A percentile compares a stretch with the other conserved stretches of the same genome.
These are phyloP conservation scores for Oscheius sp. DNA, from an alignment of 2,888 invertebrate genomes.

Conservation along the genomic window DNA sequence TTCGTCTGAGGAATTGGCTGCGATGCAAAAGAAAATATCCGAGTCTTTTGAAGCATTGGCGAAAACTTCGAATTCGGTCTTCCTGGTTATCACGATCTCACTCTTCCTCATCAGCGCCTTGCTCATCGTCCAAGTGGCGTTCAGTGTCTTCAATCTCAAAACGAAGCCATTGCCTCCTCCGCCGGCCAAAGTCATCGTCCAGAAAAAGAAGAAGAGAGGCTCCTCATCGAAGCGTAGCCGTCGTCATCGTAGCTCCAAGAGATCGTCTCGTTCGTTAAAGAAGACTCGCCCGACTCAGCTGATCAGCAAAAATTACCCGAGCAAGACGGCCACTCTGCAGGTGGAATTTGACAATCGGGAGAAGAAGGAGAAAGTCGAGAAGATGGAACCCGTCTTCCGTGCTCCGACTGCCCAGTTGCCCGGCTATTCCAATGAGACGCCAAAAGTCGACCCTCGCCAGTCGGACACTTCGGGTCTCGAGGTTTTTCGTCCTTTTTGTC, in stretches of 20 bases:
- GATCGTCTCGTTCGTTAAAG: neutral
- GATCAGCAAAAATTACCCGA: neutral
- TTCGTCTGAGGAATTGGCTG: too few species aligned
- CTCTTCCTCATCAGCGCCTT: neutral
- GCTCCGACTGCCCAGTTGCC: neutral
- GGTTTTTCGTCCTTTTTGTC: neutral
- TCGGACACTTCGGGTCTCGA: neutral
- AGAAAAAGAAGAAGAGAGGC: neutral
- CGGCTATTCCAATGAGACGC: neutral
- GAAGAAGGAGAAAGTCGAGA: neutral
- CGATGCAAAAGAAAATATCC: too few species aligned
- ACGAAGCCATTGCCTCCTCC: neutral
- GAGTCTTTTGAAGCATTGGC: neutral
- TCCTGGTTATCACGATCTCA: neutral
- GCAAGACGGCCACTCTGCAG: neutral
- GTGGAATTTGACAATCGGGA: neutral
- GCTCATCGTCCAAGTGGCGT: conserved; percentile 6
- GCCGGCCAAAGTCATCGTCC: conserved; percentile 5
- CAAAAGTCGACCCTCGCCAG: neutral
- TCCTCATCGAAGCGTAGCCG: neutral
- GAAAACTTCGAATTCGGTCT: conserved; percentile 1
- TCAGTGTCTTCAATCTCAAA: conserved; percentile 5
- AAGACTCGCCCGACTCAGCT: too few species aligned
- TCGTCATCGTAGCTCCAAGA: neutral
- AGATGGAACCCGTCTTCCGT: neutral